These are phyloP conservation scores for Antigone vipio DNA, from an alignment of 2,113 vertebrate genomes.

Conservation along the genomic window DNA sequence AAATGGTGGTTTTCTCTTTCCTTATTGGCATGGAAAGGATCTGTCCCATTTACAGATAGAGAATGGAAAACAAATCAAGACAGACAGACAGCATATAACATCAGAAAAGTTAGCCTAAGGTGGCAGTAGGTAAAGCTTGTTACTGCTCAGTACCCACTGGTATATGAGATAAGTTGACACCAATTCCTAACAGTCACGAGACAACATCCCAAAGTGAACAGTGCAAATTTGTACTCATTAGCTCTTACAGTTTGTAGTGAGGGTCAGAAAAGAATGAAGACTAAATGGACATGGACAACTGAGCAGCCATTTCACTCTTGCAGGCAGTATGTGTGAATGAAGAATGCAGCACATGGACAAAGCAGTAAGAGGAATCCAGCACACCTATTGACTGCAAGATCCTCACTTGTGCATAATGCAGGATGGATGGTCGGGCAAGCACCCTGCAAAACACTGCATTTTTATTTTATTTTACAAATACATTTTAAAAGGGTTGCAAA, in stretches of 20 bases:
- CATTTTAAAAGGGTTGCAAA: background rate
- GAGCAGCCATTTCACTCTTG: background rate
- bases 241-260: background rate
- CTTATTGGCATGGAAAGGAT: background rate
- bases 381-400: background rate
- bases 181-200: background rate
- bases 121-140: background rate
- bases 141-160: background rate
- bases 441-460: background rate
- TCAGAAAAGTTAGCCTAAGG: background rate
- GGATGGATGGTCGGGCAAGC: background rate
- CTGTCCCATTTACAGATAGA: background rate
- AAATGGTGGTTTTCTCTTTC: background rate
- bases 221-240: background rate
- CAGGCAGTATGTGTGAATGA: background rate
- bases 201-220: background rate
- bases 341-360: background rate
- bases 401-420: background rate
- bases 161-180: background rate
- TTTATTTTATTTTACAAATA: background rate
- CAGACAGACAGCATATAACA: background rate
- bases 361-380: background rate
- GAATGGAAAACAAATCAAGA: background rate
- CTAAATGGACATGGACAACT: background rate
- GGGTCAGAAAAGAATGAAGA: background rate